Percentiles rank a stretch among this genome's conserved stretches.
Conservation (phyloP, 2,113 vertebrate species). For the Empidonax traillii region DNA sequence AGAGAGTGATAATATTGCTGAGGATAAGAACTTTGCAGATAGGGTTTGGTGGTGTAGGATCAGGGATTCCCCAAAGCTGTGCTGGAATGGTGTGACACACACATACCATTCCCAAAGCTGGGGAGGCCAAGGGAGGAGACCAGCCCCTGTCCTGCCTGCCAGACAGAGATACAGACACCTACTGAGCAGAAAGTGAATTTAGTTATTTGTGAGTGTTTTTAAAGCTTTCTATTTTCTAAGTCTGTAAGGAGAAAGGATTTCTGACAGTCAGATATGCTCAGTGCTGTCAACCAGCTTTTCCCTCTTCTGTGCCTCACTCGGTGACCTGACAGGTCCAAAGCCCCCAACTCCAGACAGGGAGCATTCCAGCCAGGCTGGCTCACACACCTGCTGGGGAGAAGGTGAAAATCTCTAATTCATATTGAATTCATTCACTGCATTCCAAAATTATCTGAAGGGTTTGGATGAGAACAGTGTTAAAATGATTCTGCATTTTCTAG, state of each 20-base stretch:
- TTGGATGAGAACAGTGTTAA: slow-evolving; percentile 45
- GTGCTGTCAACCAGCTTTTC: neutral
- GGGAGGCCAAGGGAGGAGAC: neutral
- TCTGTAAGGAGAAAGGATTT: neutral
- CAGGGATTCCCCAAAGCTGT: neutral
- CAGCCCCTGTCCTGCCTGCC: neutral
- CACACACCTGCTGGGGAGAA: neutral
- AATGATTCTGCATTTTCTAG: slow-evolving; percentile 55
- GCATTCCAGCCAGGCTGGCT: neutral
- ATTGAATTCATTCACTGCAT: slow-evolving; percentile 69
- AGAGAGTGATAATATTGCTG: neutral
- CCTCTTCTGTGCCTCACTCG: slow-evolving; percentile 13
- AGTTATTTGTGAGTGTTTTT: neutral
- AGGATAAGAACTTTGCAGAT: neutral
- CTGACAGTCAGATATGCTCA: neutral
- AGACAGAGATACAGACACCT: neutral
- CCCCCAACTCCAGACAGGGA: neutral
- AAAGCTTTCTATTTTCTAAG: neutral
- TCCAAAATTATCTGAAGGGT: slow-evolving; percentile 31
- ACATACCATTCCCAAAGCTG: neutral
- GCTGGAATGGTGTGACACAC: neutral
- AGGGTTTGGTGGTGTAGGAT: neutral
- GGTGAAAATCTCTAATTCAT: slow-evolving; percentile 62
- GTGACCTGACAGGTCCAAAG: neutral
- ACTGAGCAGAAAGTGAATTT: neutral